These are phyloP conservation scores for Apodemia duryi DNA, from an alignment of 2,888 invertebrate species.

Conservation along the genomic window DNA sequence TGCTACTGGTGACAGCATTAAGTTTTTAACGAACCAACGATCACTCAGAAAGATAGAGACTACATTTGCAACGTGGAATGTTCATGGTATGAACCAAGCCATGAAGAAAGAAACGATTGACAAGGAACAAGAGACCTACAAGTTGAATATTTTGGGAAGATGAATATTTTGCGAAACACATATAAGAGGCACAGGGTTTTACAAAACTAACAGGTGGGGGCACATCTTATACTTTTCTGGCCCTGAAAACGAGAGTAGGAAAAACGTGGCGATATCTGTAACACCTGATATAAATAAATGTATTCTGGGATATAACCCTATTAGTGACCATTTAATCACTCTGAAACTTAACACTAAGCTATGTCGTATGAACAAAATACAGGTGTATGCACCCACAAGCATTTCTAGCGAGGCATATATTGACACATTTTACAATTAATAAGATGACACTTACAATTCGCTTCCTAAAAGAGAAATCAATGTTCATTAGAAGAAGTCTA, in stretches of 20 bases:
- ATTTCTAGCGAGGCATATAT: slow-evolving; percentile 15
- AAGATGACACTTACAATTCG: slow-evolving; percentile 13
- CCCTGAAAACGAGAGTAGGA: too few species aligned
- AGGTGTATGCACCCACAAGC: slow-evolving; percentile 18
- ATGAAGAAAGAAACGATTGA: slow-evolving; percentile 12
- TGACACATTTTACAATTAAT: slow-evolving; percentile 16
- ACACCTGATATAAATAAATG: too few species aligned
- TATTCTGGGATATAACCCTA: too few species aligned
- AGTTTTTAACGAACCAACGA: background rate
- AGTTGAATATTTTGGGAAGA: slow-evolving; percentile 12
- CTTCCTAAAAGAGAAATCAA: slow-evolving; percentile 16
- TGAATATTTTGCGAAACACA: slow-evolving; percentile 13
- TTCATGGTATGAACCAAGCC: background rate
- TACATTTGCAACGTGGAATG: slow-evolving; percentile 14
- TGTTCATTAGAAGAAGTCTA: slow-evolving; percentile 17
- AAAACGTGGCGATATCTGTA: too few species aligned
- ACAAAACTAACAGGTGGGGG: background rate
- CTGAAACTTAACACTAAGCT: too few species aligned
- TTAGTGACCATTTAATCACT: background rate
- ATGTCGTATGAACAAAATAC: too few species aligned
- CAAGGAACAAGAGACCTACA: slow-evolving; percentile 13
- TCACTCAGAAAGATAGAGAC: background rate
- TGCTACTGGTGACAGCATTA: background rate
- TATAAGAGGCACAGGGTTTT: background rate
- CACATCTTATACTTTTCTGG: too few species aligned